Base-by-base conservation (phyloP, 2,797 vertebrate species). In the Pseudomugil tenellus region DNA sequence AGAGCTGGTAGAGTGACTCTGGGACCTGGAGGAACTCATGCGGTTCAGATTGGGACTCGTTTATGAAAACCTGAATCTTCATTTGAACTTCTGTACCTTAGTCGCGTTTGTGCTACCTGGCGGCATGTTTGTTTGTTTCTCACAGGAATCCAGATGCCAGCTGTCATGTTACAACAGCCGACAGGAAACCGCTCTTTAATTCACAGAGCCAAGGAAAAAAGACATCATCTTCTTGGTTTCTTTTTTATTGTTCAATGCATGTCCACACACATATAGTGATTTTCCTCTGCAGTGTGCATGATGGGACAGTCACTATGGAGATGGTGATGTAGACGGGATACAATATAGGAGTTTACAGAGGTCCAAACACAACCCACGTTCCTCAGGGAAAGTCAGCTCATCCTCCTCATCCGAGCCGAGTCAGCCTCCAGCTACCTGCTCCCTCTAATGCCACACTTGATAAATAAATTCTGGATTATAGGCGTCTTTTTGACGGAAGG, bases 171-270 rank as follows among this genome's bases (percentile, higher is more conserved):
- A 14, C 13, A 37, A n/a, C n/a, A n/a, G n/a, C n/a, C n/a, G n/a
- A n/a, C n/a, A n/a, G n/a, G n/a, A n/a, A n/a, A n/a, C n/a, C n/a
- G n/a, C n/a, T n/a, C n/a, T n/a, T n/a, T n/a, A n/a, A n/a, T n/a
- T n/a, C n/a, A n/a, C n/a, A n/a, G n/a, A 6, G 13, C 14, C n/a
- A n/a, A 14, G 3, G 2, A 23, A 21, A 12, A 54, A 19, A 49
- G 11, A 23, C 35, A 49, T 41, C 2, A 29, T 59, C 49, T 53
- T 67, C 76, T 41, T 57, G 83, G 80, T 70, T 81, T 79, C 63
- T 35, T 85, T 88, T 84, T 89, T 77, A 90, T 92, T 88, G 84
- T 93, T 94, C 88, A 92, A 92, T 86, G 91, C 88, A 88, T 92
- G 91, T 87, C 79, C 91, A 93, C 88, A 92, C 90, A 74, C 58